phyloP scores from a whole-genome alignment of 2,113 vertebrate genomes.

The Archocentrus centrarchus region DNA sequence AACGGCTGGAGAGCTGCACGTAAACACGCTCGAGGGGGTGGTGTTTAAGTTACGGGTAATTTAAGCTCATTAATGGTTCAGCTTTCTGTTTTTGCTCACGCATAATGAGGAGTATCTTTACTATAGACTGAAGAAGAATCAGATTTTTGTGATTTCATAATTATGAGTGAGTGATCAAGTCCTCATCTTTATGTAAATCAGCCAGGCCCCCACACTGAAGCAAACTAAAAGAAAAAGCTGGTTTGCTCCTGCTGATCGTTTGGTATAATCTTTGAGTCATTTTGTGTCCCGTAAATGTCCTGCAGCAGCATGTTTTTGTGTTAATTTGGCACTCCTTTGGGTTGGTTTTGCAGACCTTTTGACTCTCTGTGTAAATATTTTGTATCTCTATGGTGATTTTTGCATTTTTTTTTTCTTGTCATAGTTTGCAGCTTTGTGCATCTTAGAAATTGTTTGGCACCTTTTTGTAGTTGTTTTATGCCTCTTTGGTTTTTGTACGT shows the following conservation, averaged over 20 bases:
- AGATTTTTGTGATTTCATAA: background rate
- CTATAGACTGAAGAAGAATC: background rate
- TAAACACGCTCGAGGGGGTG: background rate
- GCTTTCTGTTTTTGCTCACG: background rate
- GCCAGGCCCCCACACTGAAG: background rate
- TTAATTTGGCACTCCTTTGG: background rate
- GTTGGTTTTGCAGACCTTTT: background rate
- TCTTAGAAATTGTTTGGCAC: background rate
- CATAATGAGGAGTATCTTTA: background rate
- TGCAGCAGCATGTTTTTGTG: background rate
- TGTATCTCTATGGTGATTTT: background rate
- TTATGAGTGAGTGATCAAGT: background rate
- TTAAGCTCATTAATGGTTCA: background rate
- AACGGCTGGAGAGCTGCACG: background rate
- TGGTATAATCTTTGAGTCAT: background rate
- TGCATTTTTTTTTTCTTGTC: rapidly evolving
- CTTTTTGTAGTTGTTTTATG: background rate
- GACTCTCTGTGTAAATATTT: background rate
- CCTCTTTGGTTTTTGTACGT: background rate
- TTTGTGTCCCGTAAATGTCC: background rate
- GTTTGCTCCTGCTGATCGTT: rapidly evolving
- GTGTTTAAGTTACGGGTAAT: background rate
- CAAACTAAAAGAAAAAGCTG: background rate
- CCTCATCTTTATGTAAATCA: background rate
- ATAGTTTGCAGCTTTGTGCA: background rate